These are phyloP conservation scores for Calameuta idolon DNA, from an alignment of 2,888 invertebrate genomes.

Conservation along the genomic window DNA sequence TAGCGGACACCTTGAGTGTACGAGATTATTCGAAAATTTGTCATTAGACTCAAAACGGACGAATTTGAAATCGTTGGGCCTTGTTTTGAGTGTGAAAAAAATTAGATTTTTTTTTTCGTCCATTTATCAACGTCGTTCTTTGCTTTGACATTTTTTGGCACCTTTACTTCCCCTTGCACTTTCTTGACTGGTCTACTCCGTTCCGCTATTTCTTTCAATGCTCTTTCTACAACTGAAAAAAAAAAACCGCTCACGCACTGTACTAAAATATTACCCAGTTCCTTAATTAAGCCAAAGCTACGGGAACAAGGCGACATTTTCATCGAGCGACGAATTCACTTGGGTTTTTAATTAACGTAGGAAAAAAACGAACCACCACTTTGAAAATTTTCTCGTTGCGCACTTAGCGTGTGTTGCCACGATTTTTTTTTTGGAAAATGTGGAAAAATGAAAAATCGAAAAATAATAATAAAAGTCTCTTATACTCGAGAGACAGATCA, in stretches of 20 bases:
- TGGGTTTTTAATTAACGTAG: background rate
- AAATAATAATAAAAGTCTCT: too few species aligned
- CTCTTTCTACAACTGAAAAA: background rate
- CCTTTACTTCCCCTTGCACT: background rate
- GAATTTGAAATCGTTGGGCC: background rate
- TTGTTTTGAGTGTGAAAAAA: background rate
- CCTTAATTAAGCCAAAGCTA: background rate
- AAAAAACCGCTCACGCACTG: background rate
- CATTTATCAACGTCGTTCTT: background rate
- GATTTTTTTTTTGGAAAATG: too few species aligned
- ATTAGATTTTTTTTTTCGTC: background rate
- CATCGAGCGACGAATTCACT: background rate
- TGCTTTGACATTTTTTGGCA: background rate
- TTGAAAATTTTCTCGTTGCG: too few species aligned
- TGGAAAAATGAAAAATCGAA: too few species aligned
- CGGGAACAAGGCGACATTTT: background rate
- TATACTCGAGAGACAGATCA: too few species aligned
- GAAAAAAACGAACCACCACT: background rate
- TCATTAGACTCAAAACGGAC: background rate
- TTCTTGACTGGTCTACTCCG: background rate
- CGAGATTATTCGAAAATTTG: background rate
- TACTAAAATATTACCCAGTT: background rate
- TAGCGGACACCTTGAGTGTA: background rate
- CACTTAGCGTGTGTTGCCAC: too few species aligned
- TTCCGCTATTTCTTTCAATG: background rate